Base-by-base conservation (phyloP, 2,113 vertebrate species). In the Xenopus borealis region DNA sequence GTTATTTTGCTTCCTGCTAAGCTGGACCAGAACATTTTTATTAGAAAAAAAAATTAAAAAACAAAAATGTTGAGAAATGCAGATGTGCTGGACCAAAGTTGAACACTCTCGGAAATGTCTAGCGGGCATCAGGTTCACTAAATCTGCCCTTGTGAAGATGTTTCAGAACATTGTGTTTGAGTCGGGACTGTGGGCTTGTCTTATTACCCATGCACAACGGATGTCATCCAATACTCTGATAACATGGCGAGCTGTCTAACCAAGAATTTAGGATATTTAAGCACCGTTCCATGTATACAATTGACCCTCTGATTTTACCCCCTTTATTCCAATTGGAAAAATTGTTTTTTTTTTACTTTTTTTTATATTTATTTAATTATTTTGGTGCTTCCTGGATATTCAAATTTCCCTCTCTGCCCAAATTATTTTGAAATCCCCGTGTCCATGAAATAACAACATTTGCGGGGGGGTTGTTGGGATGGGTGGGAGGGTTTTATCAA, bases 41-140 rank as follows among this genome's bases (percentile, higher is more conserved):
- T 7, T 55, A n/a, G 16, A 55, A 55, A 55, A n/a, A 55, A n/a
- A 55, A 55, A 18, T 18, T 18, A 55, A 55, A 55, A 27, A 27
- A 27, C 23, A 27, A 27, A 27, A n/a, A 55, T 55, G 14, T 50
- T 4, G 14, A 47, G 69, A 70, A 63, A 64, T 64, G 50, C 61
- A 57, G 67, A 77, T 44, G 20, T 30, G 59, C 62, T 77, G 74
- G 74, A 77, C 74, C 74, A 77, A 77, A 77, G 74, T 70, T 70
- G 46, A 18, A 69, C 23, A 2, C 23, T 27, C 23, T 27, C 1
- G 23, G 23, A 3, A 50, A 59, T 13, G 12, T 73, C 55, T 66
- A 59, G 72, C 58, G 53, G 52, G 63, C 23, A 52, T 63, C 62
- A 46, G 65, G 63, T 73, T 59, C 47, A 6, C 14, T 65, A 57